Evolutionary conservation across 2,888 invertebrate species (phyloP).

Genomic region (Trissoscelio sp.): DNA sequence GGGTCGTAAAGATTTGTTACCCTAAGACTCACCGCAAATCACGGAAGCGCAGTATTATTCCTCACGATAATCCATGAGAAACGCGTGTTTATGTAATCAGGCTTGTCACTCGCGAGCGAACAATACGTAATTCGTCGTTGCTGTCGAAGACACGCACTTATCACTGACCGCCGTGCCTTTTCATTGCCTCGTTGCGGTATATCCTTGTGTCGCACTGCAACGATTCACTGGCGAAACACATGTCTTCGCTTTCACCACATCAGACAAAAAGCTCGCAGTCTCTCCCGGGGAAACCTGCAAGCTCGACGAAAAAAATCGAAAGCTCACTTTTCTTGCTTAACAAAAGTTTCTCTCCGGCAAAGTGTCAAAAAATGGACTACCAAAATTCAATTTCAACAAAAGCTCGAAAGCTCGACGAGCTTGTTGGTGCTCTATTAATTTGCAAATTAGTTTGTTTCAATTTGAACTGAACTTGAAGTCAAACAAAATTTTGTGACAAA

Average conservation of each 20-base stretch:
- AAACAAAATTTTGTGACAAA: too few species aligned
- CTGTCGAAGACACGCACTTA: constrained; percentile 59
- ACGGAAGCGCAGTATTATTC: constrained; percentile 31
- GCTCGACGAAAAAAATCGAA: neutral
- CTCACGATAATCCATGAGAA: constrained; percentile 40
- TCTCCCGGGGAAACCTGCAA: constrained; percentile 23
- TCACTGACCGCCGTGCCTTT: constrained; percentile 54
- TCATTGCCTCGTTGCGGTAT: constrained; percentile 44
- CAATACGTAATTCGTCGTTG: constrained; percentile 56
- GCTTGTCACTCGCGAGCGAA: constrained; percentile 59
- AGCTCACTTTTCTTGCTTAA: too few species aligned
- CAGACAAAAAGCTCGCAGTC: constrained; percentile 14
- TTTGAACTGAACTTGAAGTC: too few species aligned
- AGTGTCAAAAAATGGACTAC: too few species aligned
- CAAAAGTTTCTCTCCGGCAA: too few species aligned
- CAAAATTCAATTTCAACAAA: too few species aligned
- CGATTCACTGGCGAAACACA: constrained; percentile 63
- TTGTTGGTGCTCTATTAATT: too few species aligned
- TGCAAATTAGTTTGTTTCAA: too few species aligned
- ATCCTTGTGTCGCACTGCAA: constrained; percentile 67
- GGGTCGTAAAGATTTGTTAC: too few species aligned
- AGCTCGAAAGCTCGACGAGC: too few species aligned
- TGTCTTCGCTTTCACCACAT: constrained; percentile 37
- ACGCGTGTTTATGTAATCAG: constrained; percentile 59
- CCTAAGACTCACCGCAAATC: constrained; percentile 53